Conservation (phyloP, 2,113 vertebrate species). For the Brachypteracias leptosomus region DNA sequence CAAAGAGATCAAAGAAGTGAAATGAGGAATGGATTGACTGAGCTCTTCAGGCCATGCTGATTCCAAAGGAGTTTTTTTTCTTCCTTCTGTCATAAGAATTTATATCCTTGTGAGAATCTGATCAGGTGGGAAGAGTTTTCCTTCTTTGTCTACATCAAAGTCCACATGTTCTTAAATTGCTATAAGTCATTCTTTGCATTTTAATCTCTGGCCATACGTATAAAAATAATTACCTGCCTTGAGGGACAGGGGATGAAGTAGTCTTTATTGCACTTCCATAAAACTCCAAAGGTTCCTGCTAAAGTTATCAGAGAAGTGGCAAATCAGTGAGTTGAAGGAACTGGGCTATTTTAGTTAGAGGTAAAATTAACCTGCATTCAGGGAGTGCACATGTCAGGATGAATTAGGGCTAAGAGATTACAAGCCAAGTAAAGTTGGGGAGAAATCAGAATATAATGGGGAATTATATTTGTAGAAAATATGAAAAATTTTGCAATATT, state of each 20-base stretch:
- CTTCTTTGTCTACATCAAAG: constrained; percentile 72
- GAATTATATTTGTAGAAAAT: background rate
- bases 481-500: background rate
- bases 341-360: background rate
- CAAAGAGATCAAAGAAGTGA: constrained; percentile 68
- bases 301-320: background rate
- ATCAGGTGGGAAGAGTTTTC: constrained; percentile 41
- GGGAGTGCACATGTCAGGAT: background rate
- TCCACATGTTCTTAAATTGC: constrained; percentile 36
- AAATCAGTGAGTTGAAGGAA: background rate
- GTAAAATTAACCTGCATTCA: background rate
- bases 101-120: constrained; percentile 32
- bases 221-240: constrained; percentile 57
- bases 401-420: background rate
- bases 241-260: constrained; percentile 33
- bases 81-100: constrained; percentile 64
- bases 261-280: background rate
- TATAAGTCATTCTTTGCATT: constrained; percentile 56
- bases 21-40: constrained; percentile 27
- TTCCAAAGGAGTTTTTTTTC: constrained; percentile 38
- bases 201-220: constrained; percentile 41
- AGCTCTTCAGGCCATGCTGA: constrained; percentile 56
- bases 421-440: background rate
- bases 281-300: background rate
- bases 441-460: background rate